phyloP scores from a whole-genome alignment of 2,113 vertebrate species.

The Myotis davidii region DNA sequence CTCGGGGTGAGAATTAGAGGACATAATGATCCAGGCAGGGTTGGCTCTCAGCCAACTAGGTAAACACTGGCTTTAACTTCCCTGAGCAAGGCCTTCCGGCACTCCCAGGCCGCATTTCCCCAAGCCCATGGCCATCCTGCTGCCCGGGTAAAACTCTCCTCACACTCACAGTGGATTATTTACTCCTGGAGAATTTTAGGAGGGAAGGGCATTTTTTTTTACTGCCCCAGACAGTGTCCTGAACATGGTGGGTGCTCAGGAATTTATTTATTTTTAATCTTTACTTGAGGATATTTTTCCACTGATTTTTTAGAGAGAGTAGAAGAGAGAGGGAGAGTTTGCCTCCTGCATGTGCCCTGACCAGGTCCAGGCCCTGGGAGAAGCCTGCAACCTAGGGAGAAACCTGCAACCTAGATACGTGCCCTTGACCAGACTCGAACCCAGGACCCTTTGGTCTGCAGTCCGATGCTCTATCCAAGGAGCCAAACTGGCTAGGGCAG shows the following conservation, averaged over 20 bases:
- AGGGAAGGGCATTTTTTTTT: not conserved
- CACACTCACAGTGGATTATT: not conserved
- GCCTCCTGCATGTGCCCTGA: too few relatives aligned
- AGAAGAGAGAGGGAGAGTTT: too few relatives aligned
- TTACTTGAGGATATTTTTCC: too few relatives aligned
- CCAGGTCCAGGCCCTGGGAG: too few relatives aligned
- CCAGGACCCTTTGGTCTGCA: too few relatives aligned
- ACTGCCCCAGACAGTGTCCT: not conserved
- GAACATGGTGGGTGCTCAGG: not conserved
- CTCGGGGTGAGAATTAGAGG: not conserved
- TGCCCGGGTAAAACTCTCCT: not conserved
- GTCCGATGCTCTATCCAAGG: too few relatives aligned
- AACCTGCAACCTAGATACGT: too few relatives aligned
- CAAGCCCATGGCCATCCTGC: fast-evolving
- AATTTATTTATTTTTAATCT: not conserved
- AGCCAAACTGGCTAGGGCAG: too few relatives aligned
- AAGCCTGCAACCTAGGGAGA: too few relatives aligned
- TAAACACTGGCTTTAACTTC: not conserved
- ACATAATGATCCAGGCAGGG: not conserved
- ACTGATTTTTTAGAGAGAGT: too few relatives aligned
- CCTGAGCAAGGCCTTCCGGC: not conserved
- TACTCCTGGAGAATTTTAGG: not conserved
- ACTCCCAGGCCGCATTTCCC: not conserved
- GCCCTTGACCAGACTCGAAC: too few relatives aligned
- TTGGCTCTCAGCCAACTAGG: not conserved